These are phyloP conservation scores for Nerophis lumbriciformis DNA, from an alignment of 2,113 vertebrate genomes.

Conservation along the genomic window DNA sequence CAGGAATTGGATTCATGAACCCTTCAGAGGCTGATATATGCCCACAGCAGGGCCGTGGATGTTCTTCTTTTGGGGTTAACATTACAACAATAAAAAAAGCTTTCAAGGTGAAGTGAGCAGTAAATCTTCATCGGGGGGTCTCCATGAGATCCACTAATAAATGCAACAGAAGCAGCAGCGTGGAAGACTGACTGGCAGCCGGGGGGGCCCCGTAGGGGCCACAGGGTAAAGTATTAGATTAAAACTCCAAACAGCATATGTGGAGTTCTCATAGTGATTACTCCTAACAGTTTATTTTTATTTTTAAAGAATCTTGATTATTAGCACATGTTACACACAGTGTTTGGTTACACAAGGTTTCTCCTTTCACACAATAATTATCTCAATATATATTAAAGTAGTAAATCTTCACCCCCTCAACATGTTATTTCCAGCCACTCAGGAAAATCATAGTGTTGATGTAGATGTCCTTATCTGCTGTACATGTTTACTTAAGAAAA, in stretches of 20 bases:
- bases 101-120: slow-evolving; percentile 65
- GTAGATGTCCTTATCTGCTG: too few relatives aligned
- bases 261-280: slow-evolving; percentile 45
- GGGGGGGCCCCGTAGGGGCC: slow-evolving; percentile 37
- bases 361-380: slow-evolving; percentile 40
- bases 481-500: too few relatives aligned
- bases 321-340: slow-evolving; percentile 40
- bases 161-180: slow-evolving; percentile 46
- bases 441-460: too few relatives aligned
- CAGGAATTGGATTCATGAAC: slow-evolving; percentile 28
- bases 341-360: slow-evolving; percentile 16
- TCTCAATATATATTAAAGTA: slow-evolving; percentile 59
- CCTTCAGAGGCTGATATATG: slow-evolving; percentile 48
- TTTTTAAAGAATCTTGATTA: slow-evolving; percentile 41
- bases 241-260: slow-evolving; percentile 49
- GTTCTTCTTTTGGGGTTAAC: slow-evolving; percentile 66
- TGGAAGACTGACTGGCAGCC: slow-evolving; percentile 39
- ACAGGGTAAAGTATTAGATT: slow-evolving; percentile 46
- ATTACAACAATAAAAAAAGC: slow-evolving; percentile 72
- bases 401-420: slow-evolving; percentile 46
- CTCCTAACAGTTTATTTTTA: slow-evolving; percentile 57
- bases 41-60: slow-evolving; percentile 38
- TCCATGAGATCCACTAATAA: slow-evolving; percentile 56
- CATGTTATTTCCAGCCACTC: too few relatives aligned
- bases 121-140: slow-evolving; percentile 60